Conservation (phyloP, 2,888 invertebrate genomes). For the Hyposoter dolosus region DNA sequence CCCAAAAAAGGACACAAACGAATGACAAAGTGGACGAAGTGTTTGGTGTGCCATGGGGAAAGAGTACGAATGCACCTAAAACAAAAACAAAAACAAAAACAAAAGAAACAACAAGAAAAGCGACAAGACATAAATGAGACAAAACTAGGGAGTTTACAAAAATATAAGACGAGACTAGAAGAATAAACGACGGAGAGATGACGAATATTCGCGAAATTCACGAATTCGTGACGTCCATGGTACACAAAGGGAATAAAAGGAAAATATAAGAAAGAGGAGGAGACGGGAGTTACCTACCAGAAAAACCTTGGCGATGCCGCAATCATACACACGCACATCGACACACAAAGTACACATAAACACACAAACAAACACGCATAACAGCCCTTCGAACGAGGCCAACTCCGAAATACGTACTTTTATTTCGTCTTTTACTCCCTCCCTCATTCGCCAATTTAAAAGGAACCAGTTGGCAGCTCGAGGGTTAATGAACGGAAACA, state of each 20-base stretch:
- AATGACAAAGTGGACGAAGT: slow-evolving; percentile 1
- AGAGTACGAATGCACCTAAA: not conserved
- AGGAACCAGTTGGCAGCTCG: not conserved
- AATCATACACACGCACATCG: slow-evolving; percentile 29
- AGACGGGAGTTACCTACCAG: slow-evolving; percentile 8
- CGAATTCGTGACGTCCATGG: slow-evolving; percentile 1
- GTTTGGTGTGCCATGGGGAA: slow-evolving; percentile 1
- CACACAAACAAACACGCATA: slow-evolving; percentile 24
- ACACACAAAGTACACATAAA: not conserved
- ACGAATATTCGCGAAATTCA: not conserved
- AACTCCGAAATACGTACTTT: slow-evolving; percentile 33
- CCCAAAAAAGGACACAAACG: slow-evolving; percentile 41
- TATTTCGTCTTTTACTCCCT: slow-evolving; percentile 12
- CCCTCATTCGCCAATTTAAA: not conserved
- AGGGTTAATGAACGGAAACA: not conserved
- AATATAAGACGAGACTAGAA: slow-evolving; percentile 6
- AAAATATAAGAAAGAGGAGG: not conserved
- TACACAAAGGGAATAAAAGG: not conserved
- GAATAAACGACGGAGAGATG: not conserved
- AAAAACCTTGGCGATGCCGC: slow-evolving; percentile 31
- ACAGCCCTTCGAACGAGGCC: slow-evolving; percentile 14
- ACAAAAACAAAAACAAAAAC: not conserved
- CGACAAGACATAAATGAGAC: slow-evolving; percentile 25
- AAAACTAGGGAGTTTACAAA: slow-evolving; percentile 12
- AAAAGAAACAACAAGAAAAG: slow-evolving; percentile 12